Percentiles rank a stretch among this genome's conserved stretches.
phyloP scores from a whole-genome alignment of 2,797 vertebrate genomes.

The Xenopus petersii region DNA sequence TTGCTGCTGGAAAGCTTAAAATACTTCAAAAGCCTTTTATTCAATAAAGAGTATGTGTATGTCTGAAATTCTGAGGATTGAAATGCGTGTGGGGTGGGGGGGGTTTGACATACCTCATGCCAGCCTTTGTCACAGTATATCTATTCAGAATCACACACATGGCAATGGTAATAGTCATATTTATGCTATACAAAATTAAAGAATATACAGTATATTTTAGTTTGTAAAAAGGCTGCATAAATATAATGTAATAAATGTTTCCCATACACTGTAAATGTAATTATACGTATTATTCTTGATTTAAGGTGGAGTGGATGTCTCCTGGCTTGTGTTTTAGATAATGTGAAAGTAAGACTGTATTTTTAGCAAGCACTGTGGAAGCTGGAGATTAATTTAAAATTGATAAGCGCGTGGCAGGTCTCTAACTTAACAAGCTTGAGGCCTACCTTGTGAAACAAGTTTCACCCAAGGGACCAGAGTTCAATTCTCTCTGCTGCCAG shows the following conservation, averaged over 20 bases:
- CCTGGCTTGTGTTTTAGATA: constrained; percentile 45
- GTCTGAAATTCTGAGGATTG: not conserved
- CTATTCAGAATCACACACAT: no score
- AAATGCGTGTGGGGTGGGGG: not conserved
- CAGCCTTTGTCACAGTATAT: no score
- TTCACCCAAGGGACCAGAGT: constrained; percentile 65
- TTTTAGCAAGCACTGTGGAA: constrained; percentile 71
- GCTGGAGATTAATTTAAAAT: constrained; percentile 74
- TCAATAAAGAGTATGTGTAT: constrained; percentile 9
- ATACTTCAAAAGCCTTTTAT: constrained; percentile 18
- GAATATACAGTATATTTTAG: no score
- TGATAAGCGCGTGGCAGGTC: constrained; percentile 66
- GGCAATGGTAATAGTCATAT: no score
- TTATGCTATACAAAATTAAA: no score
- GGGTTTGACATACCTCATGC: no score
- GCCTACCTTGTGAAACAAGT: constrained; percentile 63
- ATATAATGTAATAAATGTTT: not conserved
- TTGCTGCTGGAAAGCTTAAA: constrained; percentile 22
- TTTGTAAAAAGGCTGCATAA: not conserved
- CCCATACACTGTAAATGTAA: not conserved
- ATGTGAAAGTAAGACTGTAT: constrained; percentile 61
- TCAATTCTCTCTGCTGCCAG: constrained; percentile 74
- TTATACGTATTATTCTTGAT: constrained; percentile 10
- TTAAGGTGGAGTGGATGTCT: constrained; percentile 3
- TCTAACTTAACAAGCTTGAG: constrained; percentile 70